These are phyloP conservation scores for Cichladusa arquata DNA, from an alignment of 2,113 vertebrate species.

Conservation along the genomic window DNA sequence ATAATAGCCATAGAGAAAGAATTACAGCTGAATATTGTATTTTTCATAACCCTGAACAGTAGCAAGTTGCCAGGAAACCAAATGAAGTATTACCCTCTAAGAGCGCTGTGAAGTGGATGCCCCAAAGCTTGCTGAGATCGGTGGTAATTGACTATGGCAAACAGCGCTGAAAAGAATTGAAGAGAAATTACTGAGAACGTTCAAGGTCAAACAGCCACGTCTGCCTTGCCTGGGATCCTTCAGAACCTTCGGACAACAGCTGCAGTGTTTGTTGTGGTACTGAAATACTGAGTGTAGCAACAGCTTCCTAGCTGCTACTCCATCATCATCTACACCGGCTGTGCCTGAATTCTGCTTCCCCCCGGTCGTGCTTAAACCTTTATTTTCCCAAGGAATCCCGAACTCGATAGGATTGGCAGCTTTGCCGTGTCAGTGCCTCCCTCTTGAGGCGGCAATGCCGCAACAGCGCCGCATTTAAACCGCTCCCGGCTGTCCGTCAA, in stretches of 20 bases:
- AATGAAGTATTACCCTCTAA: not conserved
- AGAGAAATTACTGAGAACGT: not conserved
- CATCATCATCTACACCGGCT: too few species aligned
- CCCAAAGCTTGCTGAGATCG: not conserved
- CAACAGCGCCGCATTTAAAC: fast-evolving
- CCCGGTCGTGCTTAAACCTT: not conserved
- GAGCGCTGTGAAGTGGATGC: not conserved
- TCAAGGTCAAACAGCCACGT: not conserved
- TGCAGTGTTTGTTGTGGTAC: not conserved
- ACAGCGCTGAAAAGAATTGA: not conserved
- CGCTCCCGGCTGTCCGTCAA: fast-evolving
- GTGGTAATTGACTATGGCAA: not conserved
- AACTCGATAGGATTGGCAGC: fast-evolving
- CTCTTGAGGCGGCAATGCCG: not conserved
- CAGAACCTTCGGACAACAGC: not conserved
- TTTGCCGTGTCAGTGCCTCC: not conserved
- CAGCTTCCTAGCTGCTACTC: not conserved
- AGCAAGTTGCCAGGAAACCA: not conserved
- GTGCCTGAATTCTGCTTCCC: not conserved
- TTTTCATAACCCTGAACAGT: not conserved
- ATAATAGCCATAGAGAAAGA: not conserved
- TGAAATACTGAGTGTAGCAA: not conserved
- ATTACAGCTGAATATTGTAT: not conserved
- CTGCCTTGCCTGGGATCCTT: not conserved
- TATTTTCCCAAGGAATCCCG: not conserved